Conservation (phyloP, 2,113 vertebrate species). For the Sceloporus tristichus region DNA sequence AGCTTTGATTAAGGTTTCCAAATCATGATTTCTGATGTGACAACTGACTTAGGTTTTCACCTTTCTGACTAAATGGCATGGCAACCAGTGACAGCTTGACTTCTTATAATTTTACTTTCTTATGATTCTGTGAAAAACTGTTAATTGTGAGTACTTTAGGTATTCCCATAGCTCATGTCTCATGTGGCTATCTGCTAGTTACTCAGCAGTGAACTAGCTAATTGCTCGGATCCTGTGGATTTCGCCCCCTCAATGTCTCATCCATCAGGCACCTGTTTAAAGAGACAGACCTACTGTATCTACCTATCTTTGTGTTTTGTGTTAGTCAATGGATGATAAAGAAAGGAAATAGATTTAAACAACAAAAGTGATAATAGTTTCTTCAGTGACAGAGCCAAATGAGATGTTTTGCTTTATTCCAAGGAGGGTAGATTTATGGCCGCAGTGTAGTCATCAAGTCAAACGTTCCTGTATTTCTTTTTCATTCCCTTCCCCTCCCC, state of each 20-base stretch:
- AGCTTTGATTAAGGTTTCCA: too few species aligned
- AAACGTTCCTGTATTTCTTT: slow-evolving; percentile 19
- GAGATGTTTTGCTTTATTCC: slow-evolving; percentile 40
- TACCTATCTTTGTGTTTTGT: background rate
- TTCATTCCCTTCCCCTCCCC: background rate
- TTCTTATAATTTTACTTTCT: background rate
- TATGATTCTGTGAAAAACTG: background rate
- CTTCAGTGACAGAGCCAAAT: slow-evolving; percentile 20
- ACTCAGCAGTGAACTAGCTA: background rate
- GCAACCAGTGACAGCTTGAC: background rate
- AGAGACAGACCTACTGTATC: background rate
- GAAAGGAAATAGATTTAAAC: slow-evolving; percentile 25
- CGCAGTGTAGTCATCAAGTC: background rate
- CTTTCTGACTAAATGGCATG: background rate
- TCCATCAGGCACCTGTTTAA: slow-evolving; percentile 2
- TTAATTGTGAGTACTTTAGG: background rate
- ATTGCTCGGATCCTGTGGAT: background rate
- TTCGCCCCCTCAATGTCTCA: background rate
- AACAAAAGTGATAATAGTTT: slow-evolving; percentile 28
- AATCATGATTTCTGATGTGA: too few species aligned
- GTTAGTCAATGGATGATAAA: background rate
- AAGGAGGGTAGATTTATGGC: slow-evolving; percentile 33
- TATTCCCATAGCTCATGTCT: background rate
- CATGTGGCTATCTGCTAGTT: background rate
- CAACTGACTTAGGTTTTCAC: background rate